Percentiles rank a stretch among this genome's conserved stretches.
Evolutionary conservation across 2,797 vertebrate species (phyloP).

Genomic region (Sebastes steindachneri): DNA sequence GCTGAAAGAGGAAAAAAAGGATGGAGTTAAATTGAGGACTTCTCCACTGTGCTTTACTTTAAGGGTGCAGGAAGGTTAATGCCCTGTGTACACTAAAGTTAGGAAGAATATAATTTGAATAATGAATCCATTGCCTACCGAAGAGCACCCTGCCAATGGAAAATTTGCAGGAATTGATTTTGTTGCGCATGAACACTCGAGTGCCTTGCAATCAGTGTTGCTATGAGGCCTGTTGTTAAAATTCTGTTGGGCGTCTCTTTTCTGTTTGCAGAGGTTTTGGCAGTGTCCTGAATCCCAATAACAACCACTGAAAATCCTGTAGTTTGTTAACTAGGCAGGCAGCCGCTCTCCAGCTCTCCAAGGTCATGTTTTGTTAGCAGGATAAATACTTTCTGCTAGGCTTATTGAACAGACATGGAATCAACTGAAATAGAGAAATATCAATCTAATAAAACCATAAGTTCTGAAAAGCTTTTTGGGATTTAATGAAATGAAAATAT

Average conservation of each 20-base stretch:
- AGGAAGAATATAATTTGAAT: conserved; percentile 30
- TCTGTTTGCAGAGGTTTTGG: conserved; percentile 45
- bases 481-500: conserved; percentile 14
- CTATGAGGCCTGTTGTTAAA: conserved; percentile 45
- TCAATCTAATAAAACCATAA: not conserved
- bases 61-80: conserved; percentile 25
- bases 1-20: not conserved
- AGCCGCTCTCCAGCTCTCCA: conserved; percentile 12
- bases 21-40: not conserved
- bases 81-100: conserved; percentile 28
- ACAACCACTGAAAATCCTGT: conserved; percentile 24
- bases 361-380: conserved; percentile 28
- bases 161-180: conserved; percentile 46
- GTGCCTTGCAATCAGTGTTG: conserved; percentile 26
- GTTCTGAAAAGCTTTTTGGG: not conserved
- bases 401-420: not conserved
- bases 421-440: not conserved
- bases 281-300: conserved; percentile 53
- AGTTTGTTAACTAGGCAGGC: conserved; percentile 25
- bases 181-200: conserved; percentile 27
- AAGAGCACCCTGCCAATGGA: conserved; percentile 18
- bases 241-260: conserved; percentile 37
- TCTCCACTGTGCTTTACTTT: not conserved
- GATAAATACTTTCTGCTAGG: not conserved
- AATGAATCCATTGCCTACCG: conserved; percentile 35